A percentile compares a stretch with the other conserved stretches of the same genome.
Evolutionary conservation across 2,797 vertebrate genomes (phyloP).

Genomic region (Aphelocoma californica): DNA sequence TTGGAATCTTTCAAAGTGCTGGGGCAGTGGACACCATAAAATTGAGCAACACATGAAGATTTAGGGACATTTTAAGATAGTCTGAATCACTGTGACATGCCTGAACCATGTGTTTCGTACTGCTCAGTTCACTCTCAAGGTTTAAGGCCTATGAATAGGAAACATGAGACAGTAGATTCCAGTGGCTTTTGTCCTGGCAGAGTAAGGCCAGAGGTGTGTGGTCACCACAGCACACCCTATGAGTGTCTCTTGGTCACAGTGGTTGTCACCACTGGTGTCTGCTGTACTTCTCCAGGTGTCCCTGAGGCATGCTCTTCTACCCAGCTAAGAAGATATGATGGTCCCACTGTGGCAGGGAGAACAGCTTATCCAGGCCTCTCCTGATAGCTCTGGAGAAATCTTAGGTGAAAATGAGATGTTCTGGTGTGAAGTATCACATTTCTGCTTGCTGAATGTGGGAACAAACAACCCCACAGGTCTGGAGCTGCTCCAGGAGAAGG

Average conservation of each 20-base stretch:
- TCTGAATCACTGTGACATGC: not conserved
- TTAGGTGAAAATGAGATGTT: not conserved
- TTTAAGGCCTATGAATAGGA: not conserved
- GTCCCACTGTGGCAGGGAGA: fast-evolving
- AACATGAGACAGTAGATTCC: not conserved
- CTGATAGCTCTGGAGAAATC: not conserved
- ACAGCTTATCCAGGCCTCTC: not conserved
- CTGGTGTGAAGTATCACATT: not conserved
- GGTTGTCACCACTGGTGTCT: not conserved
- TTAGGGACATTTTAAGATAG: not conserved
- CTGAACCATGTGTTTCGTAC: not conserved
- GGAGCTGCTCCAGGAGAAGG: not conserved
- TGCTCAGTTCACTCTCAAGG: not conserved
- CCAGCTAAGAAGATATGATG: not conserved
- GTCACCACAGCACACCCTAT: not conserved
- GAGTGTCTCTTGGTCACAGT: not conserved
- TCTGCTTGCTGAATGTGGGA: not conserved
- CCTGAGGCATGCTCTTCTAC: not conserved
- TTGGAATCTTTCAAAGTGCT: not conserved
- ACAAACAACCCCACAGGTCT: not conserved
- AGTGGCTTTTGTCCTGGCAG: not conserved
- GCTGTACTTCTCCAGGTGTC: not conserved
- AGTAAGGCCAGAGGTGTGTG: not conserved
- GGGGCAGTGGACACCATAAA: not conserved
- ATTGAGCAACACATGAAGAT: not conserved